phyloP scores from a whole-genome alignment of 2,888 invertebrate genomes.

The Hydriomena furcata region DNA sequence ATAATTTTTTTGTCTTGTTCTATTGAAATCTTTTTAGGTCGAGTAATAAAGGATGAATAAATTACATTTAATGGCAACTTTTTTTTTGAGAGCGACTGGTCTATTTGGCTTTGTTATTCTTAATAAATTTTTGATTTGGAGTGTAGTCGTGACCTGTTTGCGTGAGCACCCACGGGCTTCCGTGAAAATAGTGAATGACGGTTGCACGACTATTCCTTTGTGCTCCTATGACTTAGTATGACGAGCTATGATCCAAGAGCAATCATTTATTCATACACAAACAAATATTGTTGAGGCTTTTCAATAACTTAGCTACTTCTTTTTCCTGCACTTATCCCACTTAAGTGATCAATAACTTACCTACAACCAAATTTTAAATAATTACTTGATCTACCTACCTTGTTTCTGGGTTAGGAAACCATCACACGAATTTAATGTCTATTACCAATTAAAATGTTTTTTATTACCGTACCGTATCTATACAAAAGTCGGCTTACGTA shows the following conservation, averaged over 20 bases:
- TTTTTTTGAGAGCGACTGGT: conserved; percentile 57
- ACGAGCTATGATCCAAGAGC: conserved; percentile 6
- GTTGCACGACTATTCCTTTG: conserved; percentile 21
- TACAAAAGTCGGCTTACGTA: conserved; percentile 9
- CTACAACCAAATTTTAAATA: too few relatives aligned
- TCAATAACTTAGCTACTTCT: too few relatives aligned
- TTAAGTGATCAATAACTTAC: too few relatives aligned
- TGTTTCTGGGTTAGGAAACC: conserved; percentile 4
- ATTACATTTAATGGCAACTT: conserved; percentile 68
- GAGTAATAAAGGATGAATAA: conserved; percentile 69
- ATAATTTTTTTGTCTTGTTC: conserved; percentile 40
- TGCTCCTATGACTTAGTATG: conserved; percentile 1
- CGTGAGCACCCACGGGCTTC: conserved; percentile 62
- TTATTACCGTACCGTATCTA: conserved; percentile 1
- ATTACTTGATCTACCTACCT: neutral
- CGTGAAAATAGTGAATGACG: conserved; percentile 50
- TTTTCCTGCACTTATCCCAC: too few relatives aligned
- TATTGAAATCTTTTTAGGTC: conserved; percentile 52
- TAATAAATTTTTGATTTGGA: conserved; percentile 78
- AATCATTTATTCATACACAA: too few relatives aligned
- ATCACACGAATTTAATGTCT: neutral
- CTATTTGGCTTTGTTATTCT: conserved; percentile 60
- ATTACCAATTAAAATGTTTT: neutral
- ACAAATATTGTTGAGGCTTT: too few relatives aligned
- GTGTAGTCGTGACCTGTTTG: conserved; percentile 70